phyloP scores from a whole-genome alignment of 2,888 invertebrate species.

The Heliconius cydno region DNA sequence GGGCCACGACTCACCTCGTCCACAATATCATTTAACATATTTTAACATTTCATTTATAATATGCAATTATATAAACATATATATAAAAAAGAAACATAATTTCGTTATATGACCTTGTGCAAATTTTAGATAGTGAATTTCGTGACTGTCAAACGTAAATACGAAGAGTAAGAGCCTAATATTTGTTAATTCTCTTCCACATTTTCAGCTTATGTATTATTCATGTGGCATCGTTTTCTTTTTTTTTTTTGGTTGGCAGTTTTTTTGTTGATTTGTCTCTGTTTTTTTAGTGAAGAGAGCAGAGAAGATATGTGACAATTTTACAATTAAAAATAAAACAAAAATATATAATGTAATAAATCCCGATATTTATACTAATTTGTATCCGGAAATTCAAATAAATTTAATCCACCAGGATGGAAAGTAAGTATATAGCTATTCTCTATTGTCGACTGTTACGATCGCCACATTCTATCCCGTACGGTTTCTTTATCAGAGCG shows the following conservation, averaged over 20 bases:
- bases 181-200: constrained; percentile 8
- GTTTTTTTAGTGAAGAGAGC: too few relatives aligned
- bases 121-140: constrained; percentile 3
- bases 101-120: background rate
- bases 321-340: too few relatives aligned
- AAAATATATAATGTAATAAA: too few relatives aligned
- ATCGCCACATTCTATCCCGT: too few relatives aligned
- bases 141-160: constrained; percentile 5
- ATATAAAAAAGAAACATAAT: background rate
- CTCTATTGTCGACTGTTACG: too few relatives aligned
- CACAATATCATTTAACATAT: too few relatives aligned
- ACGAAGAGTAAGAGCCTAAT: constrained; percentile 1
- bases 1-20: too few relatives aligned
- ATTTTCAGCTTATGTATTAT: constrained; percentile 1
- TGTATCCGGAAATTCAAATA: too few relatives aligned
- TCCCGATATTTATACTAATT: too few relatives aligned
- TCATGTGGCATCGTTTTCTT: background rate
- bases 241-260: too few relatives aligned
- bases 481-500: background rate
- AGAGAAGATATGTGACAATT: background rate
- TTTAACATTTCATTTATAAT: background rate
- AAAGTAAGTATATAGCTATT: too few relatives aligned
- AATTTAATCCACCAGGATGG: too few relatives aligned
- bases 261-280: background rate
- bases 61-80: background rate